Conservation (phyloP, 1,140 invertebrate genomes). For the Drosophila seguyi region DNA sequence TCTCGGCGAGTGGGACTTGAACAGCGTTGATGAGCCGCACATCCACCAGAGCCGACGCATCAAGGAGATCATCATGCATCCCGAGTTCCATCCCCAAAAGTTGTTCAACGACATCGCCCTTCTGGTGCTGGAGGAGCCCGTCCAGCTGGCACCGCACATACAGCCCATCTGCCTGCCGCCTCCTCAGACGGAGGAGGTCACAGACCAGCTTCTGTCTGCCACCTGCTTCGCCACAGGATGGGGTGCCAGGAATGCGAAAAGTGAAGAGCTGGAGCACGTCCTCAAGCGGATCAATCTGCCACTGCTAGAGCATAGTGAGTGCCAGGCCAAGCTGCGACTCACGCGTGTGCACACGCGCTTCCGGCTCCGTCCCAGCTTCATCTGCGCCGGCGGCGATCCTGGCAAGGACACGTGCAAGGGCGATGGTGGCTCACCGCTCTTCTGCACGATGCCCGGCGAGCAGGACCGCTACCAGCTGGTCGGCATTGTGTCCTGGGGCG, state of each 20-base stretch:
- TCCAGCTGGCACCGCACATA: constrained; percentile 88
- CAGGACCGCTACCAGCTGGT: constrained; percentile 86
- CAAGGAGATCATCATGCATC: constrained; percentile 86
- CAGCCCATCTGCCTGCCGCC: constrained; percentile 91
- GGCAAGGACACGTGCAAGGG: constrained; percentile 90
- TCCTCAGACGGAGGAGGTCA: constrained; percentile 51
- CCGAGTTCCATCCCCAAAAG: constrained; percentile 86
- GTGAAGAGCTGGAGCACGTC: constrained; percentile 74
- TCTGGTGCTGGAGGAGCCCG: constrained; percentile 88
- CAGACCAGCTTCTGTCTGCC: constrained; percentile 22
- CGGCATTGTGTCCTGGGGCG: constrained; percentile 87
- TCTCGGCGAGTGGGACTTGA: constrained; percentile 92
- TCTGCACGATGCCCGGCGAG: constrained; percentile 87
- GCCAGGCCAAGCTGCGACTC: constrained; percentile 86
- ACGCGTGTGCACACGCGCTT: constrained; percentile 88
- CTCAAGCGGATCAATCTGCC: constrained; percentile 88
- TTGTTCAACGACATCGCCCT: constrained; percentile 89
- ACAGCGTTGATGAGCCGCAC: constrained; percentile 57
- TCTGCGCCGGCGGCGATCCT: constrained; percentile 87
- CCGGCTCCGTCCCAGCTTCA: constrained; percentile 87
- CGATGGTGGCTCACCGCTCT: constrained; percentile 87
- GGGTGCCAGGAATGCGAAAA: constrained; percentile 89
- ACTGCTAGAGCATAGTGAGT: constrained; percentile 86
- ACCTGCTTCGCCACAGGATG: constrained; percentile 88
- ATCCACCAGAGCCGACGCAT: constrained; percentile 90